Evolutionary conservation across 2,113 vertebrate genomes (phyloP), one percentile per base, ranked within the genome.

Genomic region (Struthio camelus): DNA sequence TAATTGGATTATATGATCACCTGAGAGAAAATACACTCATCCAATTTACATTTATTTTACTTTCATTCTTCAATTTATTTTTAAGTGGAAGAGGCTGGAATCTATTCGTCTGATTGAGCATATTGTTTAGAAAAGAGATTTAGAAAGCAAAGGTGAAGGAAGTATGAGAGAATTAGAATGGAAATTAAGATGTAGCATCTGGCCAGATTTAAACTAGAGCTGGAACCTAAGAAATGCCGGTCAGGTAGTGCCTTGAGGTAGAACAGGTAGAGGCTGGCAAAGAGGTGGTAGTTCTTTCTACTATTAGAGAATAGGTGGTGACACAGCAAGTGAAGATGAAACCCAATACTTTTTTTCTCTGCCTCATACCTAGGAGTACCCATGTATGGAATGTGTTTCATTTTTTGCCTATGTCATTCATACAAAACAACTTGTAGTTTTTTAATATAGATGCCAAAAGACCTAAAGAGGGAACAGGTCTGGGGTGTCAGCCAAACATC

Each of bases 331-430:
- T 20, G 70, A 90, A 85, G 42, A 85, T 58, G 82, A 95, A 91
- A 87, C n/a, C 6, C 48, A 90, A 0, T 79, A 77, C 40, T n/a
- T 85, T 8, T 61, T 82, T 94, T 78, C 76, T 72, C 16, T 80
- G 50, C 14, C n/a, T 70, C 24, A 27, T 77, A 20, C 32, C 71
- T 77, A 90, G 64, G 22, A 87, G 82, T 28, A 65, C 27, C 19
- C 5, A 67, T 23, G 12, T 59, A 19, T 30, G 75, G 79, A 95
- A 96, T 56, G 75, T 82, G 85, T 94, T 95, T 91, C 85, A 90
- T 95, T 91, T 82, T 85, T 80, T 94, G 53, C n/a, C 30, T 87
- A 89, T 88, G 85, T 77, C 51, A 80, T 14, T 42, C 46, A 85
- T 61, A 73, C 61, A 89, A 79, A 93, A 59, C 22, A 85, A 77